Evolutionary conservation across 2,888 invertebrate genomes (phyloP).

Genomic region (Neuroscelio doddi): DNA sequence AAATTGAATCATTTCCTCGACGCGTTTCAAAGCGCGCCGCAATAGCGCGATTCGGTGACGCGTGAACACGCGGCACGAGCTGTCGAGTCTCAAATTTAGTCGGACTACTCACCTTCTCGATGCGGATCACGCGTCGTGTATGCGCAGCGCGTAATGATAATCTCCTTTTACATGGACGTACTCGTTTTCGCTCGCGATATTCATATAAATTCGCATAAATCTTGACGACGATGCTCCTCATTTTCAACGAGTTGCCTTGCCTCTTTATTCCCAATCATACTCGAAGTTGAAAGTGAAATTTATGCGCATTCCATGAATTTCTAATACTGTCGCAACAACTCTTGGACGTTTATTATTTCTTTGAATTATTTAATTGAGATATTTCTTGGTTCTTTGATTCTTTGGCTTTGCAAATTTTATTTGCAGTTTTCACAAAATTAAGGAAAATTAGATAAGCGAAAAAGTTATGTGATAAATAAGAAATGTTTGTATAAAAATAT

Average conservation of each 20-base stretch:
- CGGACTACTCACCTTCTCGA: constrained; percentile 17
- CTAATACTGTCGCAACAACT: constrained; percentile 24
- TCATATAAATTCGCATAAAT: constrained; percentile 47
- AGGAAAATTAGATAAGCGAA: too few relatives aligned
- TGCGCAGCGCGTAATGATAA: constrained; percentile 45
- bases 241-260: neutral
- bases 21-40: too few relatives aligned
- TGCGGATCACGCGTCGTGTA: constrained; percentile 45
- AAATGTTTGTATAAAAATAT: too few relatives aligned
- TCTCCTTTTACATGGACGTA: constrained; percentile 46
- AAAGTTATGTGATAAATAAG: too few relatives aligned
- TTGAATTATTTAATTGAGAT: too few relatives aligned
- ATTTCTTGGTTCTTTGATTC: too few relatives aligned
- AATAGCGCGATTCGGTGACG: too few relatives aligned
- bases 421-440: too few relatives aligned
- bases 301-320: constrained; percentile 39
- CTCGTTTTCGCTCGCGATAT: constrained; percentile 41
- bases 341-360: neutral
- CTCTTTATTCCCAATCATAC: constrained; percentile 15
- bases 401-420: too few relatives aligned
- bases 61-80: too few relatives aligned
- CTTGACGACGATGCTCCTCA: constrained; percentile 19
- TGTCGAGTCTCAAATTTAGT: constrained; percentile 25
- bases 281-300: constrained; percentile 42
- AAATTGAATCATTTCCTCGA: too few relatives aligned